Base-by-base conservation (phyloP, 2,113 vertebrate genomes). In the Hyla sarda region DNA sequence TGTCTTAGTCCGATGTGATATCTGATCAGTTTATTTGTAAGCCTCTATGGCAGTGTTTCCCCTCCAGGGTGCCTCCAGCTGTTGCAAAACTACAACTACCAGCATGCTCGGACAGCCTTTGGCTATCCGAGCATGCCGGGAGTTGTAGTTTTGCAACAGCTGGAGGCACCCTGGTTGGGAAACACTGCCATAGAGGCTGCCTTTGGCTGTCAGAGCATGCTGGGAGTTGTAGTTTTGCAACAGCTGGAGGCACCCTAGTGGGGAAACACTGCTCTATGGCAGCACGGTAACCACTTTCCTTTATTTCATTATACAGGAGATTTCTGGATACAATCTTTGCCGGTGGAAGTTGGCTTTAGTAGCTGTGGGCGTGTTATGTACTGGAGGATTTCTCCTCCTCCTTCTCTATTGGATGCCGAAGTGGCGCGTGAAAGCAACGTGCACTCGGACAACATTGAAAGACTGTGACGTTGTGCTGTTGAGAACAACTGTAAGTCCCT, bases 321-420 rank as follows among this genome's bases (percentile, higher is more conserved):
- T 99, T 78, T 94, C 93, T 86, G 98, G 97, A 88, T 99, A 97
- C 90, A 93, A 91, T 78, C 90, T 95, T 12, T 97, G 97, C 92
- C 96, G 90, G 45, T 99, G 97, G 98, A 97, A 96, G 89, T 41
- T 99, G 91, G 95, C 92, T 41, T 83, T 99, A 1, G 95, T 99
- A 89, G 91, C 92, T 84, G 65, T 95, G 0, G 97, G 97, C 19
- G 97, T 96, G 89, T 79, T 99, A 76, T 96, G 94, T 88, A 96
- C 96, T 0, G 97, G 98, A 1, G 98, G 98, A 56, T 97, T 99
- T 91, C 96, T 99, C 16, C 96, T 99, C 62, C 96, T 99, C 83
- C 94, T 99, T 81, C 97, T 99, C 89, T 99, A 99, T 89, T 99
- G 98, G 98, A 95, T 99, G 96, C 98, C 98, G 1, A 94, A 98